Base-by-base conservation (phyloP, 1,140 invertebrate species). In the Hestina assimilis region DNA sequence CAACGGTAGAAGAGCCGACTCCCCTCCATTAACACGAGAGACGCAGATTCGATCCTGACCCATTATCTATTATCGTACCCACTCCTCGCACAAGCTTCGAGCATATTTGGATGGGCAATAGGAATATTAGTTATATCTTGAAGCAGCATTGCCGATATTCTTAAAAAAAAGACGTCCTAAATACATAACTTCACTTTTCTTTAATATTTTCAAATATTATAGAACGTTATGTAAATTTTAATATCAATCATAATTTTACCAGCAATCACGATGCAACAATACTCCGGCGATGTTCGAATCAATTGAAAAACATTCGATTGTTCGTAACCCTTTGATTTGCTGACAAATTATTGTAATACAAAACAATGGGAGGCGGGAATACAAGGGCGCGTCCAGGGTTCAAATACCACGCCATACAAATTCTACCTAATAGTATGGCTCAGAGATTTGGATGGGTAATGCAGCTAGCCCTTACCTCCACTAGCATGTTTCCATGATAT, bases 271-370 rank as follows among this genome's bases (percentile, higher is more conserved):
- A 43, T 4, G 26, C 11, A 58, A 51, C 26, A 51, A 50, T 38
- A 23, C 19, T 28, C 12, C 43, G 24, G 23, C 29, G 42, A 24
- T 29, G 31, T 59, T 45, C 41, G 46, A 59, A 46, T 54, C 51
- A 54, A 45, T 51, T 51, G 47, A 59, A 59, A 52, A 59, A 59
- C 41, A 59, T 59, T 20, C 56, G 56, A 59, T 52, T 59, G 56
- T 59, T 51, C 40, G 56, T 31, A 46, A 52, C 56, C 56, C 56
- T 59, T 52, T 59, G 56, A 59, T 58, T 58, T 59, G 56, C 56
- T 59, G 41, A 59, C 56, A 59, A 59, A 59, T 59, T 59, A 59
- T 59, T 59, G 56, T 59, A 35, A 59, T 59, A 1, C 28, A 46
- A 52, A 40, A 59, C 56, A 59, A 59, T 59, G 47, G 56, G 48